phyloP scores from a whole-genome alignment of 2,797 vertebrate species.

The Anguilla anguilla region DNA sequence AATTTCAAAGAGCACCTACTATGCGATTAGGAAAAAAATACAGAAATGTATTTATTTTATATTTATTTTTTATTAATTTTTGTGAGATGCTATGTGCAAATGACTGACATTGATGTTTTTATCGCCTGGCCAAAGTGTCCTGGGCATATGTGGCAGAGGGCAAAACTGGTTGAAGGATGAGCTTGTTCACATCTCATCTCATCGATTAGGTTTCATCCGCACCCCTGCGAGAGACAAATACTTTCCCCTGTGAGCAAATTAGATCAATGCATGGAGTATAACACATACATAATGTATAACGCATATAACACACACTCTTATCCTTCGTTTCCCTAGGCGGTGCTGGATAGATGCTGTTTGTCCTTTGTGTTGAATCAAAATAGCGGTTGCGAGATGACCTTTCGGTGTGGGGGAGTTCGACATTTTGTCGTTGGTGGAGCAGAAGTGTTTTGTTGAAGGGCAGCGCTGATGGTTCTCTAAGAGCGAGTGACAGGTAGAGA shows the following conservation, averaged over 20 bases:
- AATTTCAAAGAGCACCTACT: not conserved
- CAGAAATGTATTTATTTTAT: not conserved
- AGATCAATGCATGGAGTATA: not conserved
- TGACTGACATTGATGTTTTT: not conserved
- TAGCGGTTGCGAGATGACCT: conserved; percentile 65
- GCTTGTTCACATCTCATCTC: not conserved
- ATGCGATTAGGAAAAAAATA: not conserved
- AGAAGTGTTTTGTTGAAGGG: conserved; percentile 59
- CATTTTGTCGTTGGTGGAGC: conserved; percentile 66
- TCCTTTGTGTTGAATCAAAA: conserved; percentile 47
- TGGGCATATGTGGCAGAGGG: not conserved
- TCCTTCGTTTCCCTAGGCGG: conserved; percentile 47
- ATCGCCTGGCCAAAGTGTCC: not conserved
- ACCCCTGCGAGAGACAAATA: not conserved
- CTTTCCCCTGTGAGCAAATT: not conserved
- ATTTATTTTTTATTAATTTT: not conserved
- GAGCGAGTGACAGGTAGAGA: conserved; percentile 62
- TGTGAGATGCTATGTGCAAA: not conserved
- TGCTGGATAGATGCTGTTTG: conserved; percentile 38
- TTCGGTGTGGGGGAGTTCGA: conserved; percentile 62
- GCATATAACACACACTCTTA: conserved; percentile 1
- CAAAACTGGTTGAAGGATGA: not conserved
- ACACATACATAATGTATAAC: not conserved
- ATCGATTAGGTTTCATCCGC: not conserved
- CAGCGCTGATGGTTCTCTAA: conserved; percentile 57